Percentiles rank a stretch among this genome's conserved stretches.
Conservation (phyloP, 2,113 vertebrate species). For the Brevimyrus niger region DNA sequence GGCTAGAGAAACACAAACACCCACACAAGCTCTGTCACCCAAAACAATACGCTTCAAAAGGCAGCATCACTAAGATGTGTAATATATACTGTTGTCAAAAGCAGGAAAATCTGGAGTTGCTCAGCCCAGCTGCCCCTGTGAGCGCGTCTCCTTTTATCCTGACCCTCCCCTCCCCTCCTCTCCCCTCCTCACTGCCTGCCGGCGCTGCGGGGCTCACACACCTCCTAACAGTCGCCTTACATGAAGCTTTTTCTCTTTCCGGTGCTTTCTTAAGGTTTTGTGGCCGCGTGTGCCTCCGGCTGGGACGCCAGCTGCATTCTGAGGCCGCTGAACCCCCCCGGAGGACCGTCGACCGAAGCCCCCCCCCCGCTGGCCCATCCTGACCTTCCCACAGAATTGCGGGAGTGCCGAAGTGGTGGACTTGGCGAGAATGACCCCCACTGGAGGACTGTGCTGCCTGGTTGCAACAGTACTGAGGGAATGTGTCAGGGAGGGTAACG, state of each 20-base stretch:
- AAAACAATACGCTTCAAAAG: background rate
- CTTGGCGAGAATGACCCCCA: background rate
- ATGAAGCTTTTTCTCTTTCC: background rate
- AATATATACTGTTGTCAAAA: background rate
- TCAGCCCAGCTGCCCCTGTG: background rate
- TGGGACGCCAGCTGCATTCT: background rate
- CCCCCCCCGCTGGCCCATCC: background rate
- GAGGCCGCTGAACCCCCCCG: background rate
- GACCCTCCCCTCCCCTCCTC: too few species aligned
- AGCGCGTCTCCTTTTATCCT: background rate
- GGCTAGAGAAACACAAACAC: background rate
- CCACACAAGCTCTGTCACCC: background rate
- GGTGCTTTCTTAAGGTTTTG: background rate
- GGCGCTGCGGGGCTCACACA: background rate
- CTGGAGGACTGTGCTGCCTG: background rate
- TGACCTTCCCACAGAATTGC: background rate
- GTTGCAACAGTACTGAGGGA: background rate
- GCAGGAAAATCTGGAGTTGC: background rate
- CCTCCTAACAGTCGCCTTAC: background rate
- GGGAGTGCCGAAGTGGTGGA: background rate
- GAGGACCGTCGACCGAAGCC: too few species aligned
- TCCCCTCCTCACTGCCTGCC: background rate
- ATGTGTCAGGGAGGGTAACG: background rate
- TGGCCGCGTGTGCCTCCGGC: too few species aligned
- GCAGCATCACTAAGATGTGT: background rate